Evolutionary conservation across 2,888 invertebrate genomes (phyloP).

Genomic region (Bellardia bayeri): DNA sequence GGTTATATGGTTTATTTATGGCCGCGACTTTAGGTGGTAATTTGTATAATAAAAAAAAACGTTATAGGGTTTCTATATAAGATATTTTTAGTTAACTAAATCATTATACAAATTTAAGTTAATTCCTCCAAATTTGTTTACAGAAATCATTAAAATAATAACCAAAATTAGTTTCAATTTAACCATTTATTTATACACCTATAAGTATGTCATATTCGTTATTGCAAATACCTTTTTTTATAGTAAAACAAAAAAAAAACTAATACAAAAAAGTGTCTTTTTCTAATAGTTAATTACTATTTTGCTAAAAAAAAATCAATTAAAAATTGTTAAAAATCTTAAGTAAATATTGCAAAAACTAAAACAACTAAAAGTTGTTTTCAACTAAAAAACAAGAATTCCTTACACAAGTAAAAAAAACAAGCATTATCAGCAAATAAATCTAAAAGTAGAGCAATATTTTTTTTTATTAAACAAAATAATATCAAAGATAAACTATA

Average conservation of each 20-base stretch:
- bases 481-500: constrained; percentile 12
- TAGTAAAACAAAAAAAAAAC: constrained; percentile 6
- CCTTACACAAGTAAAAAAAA: background rate
- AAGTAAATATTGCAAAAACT: background rate
- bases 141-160: background rate
- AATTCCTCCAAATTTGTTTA: background rate
- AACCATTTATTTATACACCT: background rate
- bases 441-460: constrained; percentile 68
- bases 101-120: background rate
- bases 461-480: constrained; percentile 34
- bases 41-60: background rate
- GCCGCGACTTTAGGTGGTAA: background rate
- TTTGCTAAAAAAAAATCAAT: constrained; percentile 55
- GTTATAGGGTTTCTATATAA: background rate
- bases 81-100: background rate
- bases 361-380: constrained; percentile 56
- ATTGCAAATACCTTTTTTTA: background rate
- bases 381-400: constrained; percentile 17
- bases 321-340: constrained; percentile 43
- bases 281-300: constrained; percentile 49
- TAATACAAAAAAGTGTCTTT: constrained; percentile 55
- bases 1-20: background rate
- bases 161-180: background rate
- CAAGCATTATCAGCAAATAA: constrained; percentile 26
- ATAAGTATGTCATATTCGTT: background rate